phyloP scores from a whole-genome alignment of 2,888 invertebrate genomes.

The Netelia fuscicornis region DNA sequence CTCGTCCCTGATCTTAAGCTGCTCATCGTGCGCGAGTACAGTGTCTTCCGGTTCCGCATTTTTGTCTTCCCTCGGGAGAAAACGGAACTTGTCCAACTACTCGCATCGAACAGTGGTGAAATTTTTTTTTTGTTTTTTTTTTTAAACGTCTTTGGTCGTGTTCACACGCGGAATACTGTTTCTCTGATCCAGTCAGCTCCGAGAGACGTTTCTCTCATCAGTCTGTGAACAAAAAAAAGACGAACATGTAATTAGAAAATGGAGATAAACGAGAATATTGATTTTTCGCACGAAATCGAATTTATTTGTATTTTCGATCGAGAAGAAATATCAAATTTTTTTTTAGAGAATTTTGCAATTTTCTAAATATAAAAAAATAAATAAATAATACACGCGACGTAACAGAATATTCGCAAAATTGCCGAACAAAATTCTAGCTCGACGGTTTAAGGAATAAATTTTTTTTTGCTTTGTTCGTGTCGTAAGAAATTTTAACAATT shows the following conservation, averaged over 20 bases:
- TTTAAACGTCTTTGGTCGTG: constrained; percentile 81
- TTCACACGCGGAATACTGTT: constrained; percentile 82
- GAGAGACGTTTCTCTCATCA: constrained; percentile 65
- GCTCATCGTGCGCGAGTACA: not conserved
- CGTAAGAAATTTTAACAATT: too few species aligned
- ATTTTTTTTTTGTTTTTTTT: constrained; percentile 22
- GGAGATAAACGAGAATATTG: not conserved
- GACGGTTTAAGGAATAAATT: not conserved
- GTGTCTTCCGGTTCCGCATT: constrained; percentile 28
- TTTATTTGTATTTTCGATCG: too few species aligned
- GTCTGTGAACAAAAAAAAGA: constrained; percentile 66
- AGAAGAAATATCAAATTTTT: too few species aligned
- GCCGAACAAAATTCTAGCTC: not conserved
- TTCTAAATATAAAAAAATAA: not conserved
- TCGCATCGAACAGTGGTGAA: constrained; percentile 70
- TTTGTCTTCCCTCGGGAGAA: not conserved
- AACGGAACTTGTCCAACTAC: constrained; percentile 2
- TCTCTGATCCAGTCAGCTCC: constrained; percentile 70
- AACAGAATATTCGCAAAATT: not conserved
- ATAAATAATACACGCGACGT: not conserved
- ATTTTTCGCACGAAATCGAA: too few species aligned
- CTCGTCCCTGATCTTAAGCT: constrained; percentile 16
- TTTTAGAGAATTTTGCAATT: too few species aligned
- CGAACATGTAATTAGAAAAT: not conserved
- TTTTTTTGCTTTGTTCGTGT: too few species aligned